These are phyloP conservation scores for Sminthurides aquaticus DNA, from an alignment of 2,888 invertebrate genomes.

Conservation along the genomic window DNA sequence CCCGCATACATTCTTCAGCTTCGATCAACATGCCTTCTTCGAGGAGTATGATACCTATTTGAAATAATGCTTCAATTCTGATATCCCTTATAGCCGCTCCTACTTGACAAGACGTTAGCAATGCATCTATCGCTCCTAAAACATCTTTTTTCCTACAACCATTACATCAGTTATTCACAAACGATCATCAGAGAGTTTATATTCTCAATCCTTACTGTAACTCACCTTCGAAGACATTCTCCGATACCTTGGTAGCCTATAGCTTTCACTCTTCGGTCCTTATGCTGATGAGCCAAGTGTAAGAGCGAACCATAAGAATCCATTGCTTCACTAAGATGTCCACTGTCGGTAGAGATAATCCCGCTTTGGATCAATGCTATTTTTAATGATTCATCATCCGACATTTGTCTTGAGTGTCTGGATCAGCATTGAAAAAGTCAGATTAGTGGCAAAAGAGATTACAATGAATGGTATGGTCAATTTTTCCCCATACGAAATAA, in stretches of 20 bases:
- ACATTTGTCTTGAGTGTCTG: neutral
- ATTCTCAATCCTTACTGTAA: neutral
- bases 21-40: neutral
- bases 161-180: neutral
- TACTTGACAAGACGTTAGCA: neutral
- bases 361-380: neutral
- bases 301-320: neutral
- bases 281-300: neutral
- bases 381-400: neutral
- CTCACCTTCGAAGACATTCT: neutral
- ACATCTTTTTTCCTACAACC: neutral
- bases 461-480: neutral
- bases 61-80: neutral
- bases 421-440: neutral
- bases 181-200: neutral
- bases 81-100: neutral
- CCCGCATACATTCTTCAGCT: neutral
- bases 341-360: neutral
- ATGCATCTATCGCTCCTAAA: neutral
- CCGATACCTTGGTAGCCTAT: neutral
- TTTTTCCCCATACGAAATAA: neutral
- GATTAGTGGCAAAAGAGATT: neutral
- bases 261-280: neutral
- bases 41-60: neutral
- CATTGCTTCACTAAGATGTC: neutral